phyloP scores from a whole-genome alignment of 2,888 invertebrate genomes.

The Lobophora halterata region DNA sequence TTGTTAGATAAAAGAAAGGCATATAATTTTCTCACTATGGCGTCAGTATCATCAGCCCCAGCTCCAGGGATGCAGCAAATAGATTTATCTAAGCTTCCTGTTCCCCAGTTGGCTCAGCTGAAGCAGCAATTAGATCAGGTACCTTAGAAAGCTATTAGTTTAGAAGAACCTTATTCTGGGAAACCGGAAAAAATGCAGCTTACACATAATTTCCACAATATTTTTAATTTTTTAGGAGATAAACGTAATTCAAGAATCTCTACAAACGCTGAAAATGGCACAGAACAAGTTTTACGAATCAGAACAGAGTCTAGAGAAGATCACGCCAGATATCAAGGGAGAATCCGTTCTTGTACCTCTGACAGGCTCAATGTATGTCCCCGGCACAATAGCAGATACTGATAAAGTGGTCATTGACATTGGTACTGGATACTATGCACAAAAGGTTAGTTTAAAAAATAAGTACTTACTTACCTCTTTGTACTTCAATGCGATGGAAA shows the following conservation, averaged over 20 bases:
- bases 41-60: constrained; percentile 81
- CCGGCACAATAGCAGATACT: constrained; percentile 91
- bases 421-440: constrained; percentile 97
- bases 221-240: constrained; percentile 84
- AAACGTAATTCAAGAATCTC: constrained; percentile 92
- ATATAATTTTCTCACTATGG: constrained; percentile 65
- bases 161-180: too few relatives aligned
- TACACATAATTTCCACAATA: background rate
- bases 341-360: constrained; percentile 95
- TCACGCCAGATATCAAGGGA: constrained; percentile 88
- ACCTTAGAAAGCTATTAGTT: constrained; percentile 25
- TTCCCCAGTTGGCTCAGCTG: constrained; percentile 90
- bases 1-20: background rate
- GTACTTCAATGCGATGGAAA: too few relatives aligned
- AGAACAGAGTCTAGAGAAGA: constrained; percentile 89
- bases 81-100: constrained; percentile 88
- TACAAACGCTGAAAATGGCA: constrained; percentile 93
- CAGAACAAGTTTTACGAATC: constrained; percentile 95
- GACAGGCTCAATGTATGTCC: constrained; percentile 98
- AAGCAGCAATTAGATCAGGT: constrained; percentile 95
- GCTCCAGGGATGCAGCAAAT: constrained; percentile 87
- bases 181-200: background rate
- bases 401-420: constrained; percentile 96
- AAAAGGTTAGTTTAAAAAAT: constrained; percentile 87
- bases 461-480: too few relatives aligned